These are phyloP conservation scores for Bettongia penicillata DNA, from an alignment of 2,113 vertebrate species.

Conservation along the genomic window DNA sequence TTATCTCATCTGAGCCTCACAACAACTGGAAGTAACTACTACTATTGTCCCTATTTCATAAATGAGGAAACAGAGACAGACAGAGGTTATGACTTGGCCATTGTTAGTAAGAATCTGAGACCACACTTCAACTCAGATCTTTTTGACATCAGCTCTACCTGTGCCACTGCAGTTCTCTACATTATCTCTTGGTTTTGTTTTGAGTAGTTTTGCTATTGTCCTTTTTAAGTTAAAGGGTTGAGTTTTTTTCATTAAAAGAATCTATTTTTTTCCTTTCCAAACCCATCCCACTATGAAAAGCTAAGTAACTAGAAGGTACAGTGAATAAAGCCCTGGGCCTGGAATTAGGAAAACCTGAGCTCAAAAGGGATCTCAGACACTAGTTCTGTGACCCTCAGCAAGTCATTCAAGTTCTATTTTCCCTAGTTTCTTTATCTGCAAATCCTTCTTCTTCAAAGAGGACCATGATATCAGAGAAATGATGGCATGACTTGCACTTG, in stretches of 20 bases:
- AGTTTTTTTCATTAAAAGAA: neutral
- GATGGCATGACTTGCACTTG: no score
- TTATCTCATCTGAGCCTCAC: neutral
- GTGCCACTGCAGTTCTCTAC: neutral
- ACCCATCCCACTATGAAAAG: neutral
- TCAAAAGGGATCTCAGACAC: neutral
- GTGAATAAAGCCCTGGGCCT: neutral
- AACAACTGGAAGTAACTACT: neutral
- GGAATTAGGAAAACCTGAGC: neutral
- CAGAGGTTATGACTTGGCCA: neutral
- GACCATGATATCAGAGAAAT: no score
- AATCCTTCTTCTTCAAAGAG: neutral
- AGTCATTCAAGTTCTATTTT: slow-evolving; percentile 12
- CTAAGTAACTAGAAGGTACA: neutral
- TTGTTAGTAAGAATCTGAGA: neutral
- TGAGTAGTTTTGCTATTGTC: neutral
- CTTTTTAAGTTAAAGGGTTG: neutral
- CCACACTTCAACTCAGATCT: neutral
- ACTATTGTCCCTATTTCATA: neutral
- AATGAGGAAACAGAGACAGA: neutral
- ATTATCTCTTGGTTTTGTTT: neutral
- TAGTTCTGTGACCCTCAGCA: neutral
- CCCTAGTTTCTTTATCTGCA: neutral
- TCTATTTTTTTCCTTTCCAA: neutral
- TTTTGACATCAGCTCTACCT: neutral